Evolutionary conservation across 2,113 vertebrate genomes (phyloP).

Genomic region (Mystacornis crossleyi): DNA sequence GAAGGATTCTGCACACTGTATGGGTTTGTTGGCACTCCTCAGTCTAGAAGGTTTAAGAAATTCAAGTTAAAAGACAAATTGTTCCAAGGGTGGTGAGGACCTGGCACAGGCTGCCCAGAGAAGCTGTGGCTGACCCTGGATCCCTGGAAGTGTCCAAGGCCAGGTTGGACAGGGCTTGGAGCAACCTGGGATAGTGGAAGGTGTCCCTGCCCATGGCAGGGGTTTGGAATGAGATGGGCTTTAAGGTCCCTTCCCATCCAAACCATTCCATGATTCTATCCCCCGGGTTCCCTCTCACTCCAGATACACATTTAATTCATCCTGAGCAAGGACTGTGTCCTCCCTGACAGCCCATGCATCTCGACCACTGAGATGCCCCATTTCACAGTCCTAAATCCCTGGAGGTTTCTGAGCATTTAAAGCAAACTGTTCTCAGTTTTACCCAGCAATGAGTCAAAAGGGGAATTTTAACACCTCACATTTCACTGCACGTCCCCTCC

Average conservation of each 20-base stretch:
- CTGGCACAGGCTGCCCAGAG: background rate
- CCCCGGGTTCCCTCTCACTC: background rate
- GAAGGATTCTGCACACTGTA: background rate
- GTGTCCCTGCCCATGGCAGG: background rate
- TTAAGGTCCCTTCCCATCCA: background rate
- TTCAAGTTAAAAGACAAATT: background rate
- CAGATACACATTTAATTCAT: background rate
- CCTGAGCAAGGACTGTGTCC: background rate
- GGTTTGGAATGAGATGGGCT: background rate
- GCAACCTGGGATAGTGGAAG: background rate
- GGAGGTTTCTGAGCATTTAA: background rate
- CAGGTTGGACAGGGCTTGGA: fast-evolving
- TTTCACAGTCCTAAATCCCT: background rate
- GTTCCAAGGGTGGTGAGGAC: background rate
- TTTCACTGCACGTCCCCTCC: background rate
- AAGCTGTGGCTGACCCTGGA: background rate
- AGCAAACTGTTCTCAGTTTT: background rate
- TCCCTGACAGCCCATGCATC: background rate
- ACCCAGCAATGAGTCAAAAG: background rate
- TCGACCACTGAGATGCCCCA: background rate
- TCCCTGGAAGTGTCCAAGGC: background rate
- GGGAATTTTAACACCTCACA: background rate
- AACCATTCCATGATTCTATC: background rate
- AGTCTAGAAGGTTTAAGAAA: background rate
- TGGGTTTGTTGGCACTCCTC: background rate